These are phyloP conservation scores for Columba guinea DNA, from an alignment of 2,797 vertebrate species.

Conservation along the genomic window DNA sequence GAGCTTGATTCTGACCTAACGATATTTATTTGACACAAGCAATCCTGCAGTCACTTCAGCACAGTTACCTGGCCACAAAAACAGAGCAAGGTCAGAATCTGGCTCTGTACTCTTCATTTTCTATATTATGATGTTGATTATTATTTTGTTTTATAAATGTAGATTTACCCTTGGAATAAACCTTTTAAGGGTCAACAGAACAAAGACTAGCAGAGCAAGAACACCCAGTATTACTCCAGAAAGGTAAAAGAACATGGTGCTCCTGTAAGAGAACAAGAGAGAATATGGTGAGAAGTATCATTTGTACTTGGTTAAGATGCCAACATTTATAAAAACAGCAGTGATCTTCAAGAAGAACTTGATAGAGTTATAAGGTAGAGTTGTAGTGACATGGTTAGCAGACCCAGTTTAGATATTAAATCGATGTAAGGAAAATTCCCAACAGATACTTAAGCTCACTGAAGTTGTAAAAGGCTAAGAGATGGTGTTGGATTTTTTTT, in stretches of 20 bases:
- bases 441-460: neutral
- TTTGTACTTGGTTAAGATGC: neutral
- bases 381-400: neutral
- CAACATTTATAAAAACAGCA: neutral
- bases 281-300: neutral
- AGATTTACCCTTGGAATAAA: slow-evolving; percentile 78
- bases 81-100: neutral
- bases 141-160: neutral
- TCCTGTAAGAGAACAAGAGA: slow-evolving; percentile 73
- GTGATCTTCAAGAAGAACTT: neutral
- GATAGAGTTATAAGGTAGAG: neutral
- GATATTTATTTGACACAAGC: neutral
- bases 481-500: neutral
- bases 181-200: slow-evolving; percentile 75
- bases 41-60: neutral
- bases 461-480: neutral
- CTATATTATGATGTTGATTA: neutral
- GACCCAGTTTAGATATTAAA: neutral
- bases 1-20: neutral
- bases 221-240: slow-evolving; percentile 73
- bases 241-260: slow-evolving; percentile 73
- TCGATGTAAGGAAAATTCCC: neutral
- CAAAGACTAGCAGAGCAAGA: slow-evolving; percentile 74
- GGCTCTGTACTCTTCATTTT: neutral
- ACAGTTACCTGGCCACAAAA: neutral